phyloP scores from a whole-genome alignment of 2,888 invertebrate genomes.

The Dorcus parallelipipedus region DNA sequence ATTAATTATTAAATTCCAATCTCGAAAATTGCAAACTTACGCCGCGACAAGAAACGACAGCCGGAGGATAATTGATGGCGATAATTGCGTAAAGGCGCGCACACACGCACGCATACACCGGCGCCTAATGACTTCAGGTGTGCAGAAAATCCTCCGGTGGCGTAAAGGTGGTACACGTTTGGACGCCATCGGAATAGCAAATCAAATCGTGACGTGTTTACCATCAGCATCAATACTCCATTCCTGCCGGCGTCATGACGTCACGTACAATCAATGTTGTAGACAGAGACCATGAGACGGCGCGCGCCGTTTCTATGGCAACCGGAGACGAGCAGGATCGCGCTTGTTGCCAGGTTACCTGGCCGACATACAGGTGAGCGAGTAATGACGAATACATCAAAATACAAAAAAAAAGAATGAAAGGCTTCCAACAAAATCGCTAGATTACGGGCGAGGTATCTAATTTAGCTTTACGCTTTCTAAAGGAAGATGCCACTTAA shows the following conservation, averaged over 20 bases:
- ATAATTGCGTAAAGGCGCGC: too few species aligned
- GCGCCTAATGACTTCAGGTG: too few species aligned
- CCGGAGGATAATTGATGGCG: too few species aligned
- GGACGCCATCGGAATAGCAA: constrained; percentile 23
- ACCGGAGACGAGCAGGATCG: constrained; percentile 7
- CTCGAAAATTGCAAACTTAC: too few species aligned
- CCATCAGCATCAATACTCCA: constrained; percentile 22
- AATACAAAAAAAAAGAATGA: too few species aligned
- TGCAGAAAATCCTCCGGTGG: neutral
- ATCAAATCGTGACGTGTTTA: constrained; percentile 23
- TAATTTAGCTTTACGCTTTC: too few species aligned
- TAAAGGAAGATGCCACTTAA: too few species aligned
- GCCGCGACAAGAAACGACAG: too few species aligned
- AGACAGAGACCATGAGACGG: constrained; percentile 20
- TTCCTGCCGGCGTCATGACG: constrained; percentile 22
- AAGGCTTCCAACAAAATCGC: too few species aligned
- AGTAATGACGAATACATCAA: neutral
- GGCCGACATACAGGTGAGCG: constrained; percentile 10
- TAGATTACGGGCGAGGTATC: too few species aligned
- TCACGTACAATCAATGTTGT: constrained; percentile 27
- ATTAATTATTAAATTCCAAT: too few species aligned
- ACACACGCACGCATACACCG: too few species aligned
- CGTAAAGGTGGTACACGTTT: constrained; percentile 21
- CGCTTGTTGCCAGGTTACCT: constrained; percentile 19
- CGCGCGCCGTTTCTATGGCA: constrained; percentile 13